phyloP scores from a whole-genome alignment of 2,797 vertebrate genomes.

The Phalloptychus januarius region DNA sequence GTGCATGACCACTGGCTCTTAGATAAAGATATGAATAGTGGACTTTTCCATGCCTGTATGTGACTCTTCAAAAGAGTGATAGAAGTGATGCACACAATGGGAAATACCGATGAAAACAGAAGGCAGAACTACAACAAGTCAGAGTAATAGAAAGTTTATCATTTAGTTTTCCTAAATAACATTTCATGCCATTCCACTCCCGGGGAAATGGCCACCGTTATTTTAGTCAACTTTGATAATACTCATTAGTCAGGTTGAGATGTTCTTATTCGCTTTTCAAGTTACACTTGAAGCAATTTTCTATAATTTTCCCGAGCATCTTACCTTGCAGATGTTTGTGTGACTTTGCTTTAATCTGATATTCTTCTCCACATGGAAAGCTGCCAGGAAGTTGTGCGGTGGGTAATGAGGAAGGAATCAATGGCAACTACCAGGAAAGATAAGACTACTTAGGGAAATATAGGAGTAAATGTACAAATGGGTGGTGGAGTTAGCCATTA shows the following conservation, averaged over 20 bases:
- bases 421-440: slow-evolving; percentile 22
- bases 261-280: neutral
- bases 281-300: neutral
- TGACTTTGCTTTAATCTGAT: neutral
- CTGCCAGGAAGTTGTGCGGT: slow-evolving; percentile 3
- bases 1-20: neutral
- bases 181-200: neutral
- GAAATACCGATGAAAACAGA: neutral
- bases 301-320: neutral
- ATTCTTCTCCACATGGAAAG: neutral
- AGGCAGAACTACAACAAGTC: neutral
- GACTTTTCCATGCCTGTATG: neutral
- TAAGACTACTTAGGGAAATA: slow-evolving; percentile 11
- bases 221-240: neutral
- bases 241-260: neutral
- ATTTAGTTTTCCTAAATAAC: neutral
- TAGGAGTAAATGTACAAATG: slow-evolving; percentile 22
- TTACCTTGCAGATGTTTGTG: neutral
- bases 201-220: neutral
- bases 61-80: neutral
- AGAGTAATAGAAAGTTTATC: neutral
- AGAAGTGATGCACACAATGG: neutral
- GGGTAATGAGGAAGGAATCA: slow-evolving; percentile 12
- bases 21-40: neutral
- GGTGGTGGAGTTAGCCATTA: slow-evolving; percentile 27